Evolutionary conservation across 2,113 vertebrate genomes (phyloP).

Genomic region (Trogon surrucura): DNA sequence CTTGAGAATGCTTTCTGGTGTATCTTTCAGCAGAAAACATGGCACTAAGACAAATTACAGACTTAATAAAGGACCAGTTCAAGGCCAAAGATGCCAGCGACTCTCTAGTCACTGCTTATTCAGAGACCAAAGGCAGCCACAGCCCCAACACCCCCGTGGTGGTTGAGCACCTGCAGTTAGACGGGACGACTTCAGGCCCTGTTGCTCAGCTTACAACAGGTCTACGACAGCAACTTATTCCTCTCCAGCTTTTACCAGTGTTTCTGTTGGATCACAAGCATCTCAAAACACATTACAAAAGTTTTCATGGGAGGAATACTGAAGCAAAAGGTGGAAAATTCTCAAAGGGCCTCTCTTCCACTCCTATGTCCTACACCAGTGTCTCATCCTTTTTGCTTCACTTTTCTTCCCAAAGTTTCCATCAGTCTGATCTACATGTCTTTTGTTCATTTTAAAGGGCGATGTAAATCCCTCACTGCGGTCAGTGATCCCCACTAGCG

Average conservation of each 20-base stretch:
- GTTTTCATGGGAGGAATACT: background rate
- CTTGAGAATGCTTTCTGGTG: background rate
- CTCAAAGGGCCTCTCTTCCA: background rate
- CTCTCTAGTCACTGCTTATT: background rate
- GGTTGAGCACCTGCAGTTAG: background rate
- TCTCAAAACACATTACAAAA: background rate
- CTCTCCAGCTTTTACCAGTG: background rate
- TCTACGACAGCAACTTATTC: background rate
- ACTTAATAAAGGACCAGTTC: background rate
- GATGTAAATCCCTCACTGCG: background rate
- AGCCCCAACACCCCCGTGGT: background rate
- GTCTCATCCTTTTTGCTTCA: background rate
- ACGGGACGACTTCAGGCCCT: background rate
- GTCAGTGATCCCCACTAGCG: fast-evolving
- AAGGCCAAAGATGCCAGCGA: background rate
- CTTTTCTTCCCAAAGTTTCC: conserved; percentile 12
- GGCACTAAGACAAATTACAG: background rate
- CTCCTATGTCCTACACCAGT: background rate
- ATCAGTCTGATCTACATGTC: background rate
- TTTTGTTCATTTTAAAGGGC: conserved; percentile 5
- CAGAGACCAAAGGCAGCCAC: background rate
- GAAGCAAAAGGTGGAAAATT: background rate
- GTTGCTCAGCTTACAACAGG: fast-evolving
- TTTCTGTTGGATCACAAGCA: background rate
- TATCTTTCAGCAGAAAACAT: background rate